Evolutionary conservation across 2,113 vertebrate species (phyloP), one percentile per base, ranked within the genome.

Genomic region (Nestor notabilis): DNA sequence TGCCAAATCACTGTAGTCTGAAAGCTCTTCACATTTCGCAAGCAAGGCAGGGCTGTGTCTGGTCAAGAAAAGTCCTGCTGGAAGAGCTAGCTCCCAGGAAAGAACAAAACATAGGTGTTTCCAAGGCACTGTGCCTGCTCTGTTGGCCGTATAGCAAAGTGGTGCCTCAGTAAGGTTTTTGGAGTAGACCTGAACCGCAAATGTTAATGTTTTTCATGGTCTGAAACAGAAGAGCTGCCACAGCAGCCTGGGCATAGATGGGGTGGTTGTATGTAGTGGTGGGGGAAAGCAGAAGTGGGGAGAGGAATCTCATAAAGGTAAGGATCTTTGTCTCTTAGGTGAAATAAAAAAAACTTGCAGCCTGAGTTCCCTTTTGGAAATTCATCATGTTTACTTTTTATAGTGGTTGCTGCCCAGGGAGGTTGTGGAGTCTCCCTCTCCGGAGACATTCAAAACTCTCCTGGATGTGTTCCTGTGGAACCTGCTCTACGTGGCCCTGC

Each of bases 11-110:
- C 2, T 7, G 2, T 17, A 19, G 35, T 13, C 49, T 19, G 9
- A 43, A 23, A 74, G 28, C 23, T 39, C 19, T 77, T 86, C 0
- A 0, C 50, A 5, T 58, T 58, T 53, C 37, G 18, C 0, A 0
- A 82, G 60, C 12, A 33, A 55, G 60, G 21, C 35, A 71, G 8
- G 24, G 21, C 23, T 47, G 47, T 43, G n/a, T 33, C 60, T 78
- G 33, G 17, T 63, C 3, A 13, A 50, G 70, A 49, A 21, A 87
- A 63, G 43, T 35, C 46, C 17, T 19, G 24, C 44, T 70, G 65
- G 44, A 28, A 9, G 6, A 66, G 10, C 10, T 71, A 66, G 10
- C 10, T 71, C 20, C 35, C 25, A 11, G 64, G 33, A 47, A 19
- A 52, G 72, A 21, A 37, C 21, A 10, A 24, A 33, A 35, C 13